A percentile compares a stretch with the other conserved stretches of the same genome.
Conservation (phyloP, 1,140 invertebrate genomes). For the Nylanderia fulva region DNA sequence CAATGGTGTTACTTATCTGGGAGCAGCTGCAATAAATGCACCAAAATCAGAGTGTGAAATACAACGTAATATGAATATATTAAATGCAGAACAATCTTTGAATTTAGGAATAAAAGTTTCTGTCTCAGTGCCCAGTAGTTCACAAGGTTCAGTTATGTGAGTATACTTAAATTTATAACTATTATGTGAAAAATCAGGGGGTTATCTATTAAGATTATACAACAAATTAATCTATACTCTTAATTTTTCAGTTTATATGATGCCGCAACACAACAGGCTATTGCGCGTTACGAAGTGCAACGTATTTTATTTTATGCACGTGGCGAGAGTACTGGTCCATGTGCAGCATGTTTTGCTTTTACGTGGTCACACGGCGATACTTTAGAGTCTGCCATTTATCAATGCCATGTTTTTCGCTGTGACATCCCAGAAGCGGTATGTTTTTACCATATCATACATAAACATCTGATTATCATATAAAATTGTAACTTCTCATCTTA, state of each 20-base stretch:
- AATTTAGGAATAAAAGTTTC: constrained; percentile 92
- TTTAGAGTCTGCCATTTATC: constrained; percentile 95
- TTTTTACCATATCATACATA: constrained; percentile 72
- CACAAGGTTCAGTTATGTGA: constrained; percentile 93
- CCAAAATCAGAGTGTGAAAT: constrained; percentile 98
- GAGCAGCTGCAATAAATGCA: constrained; percentile 96
- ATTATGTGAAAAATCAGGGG: background rate
- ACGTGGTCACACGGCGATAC: constrained; percentile 97
- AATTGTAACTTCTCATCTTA: background rate
- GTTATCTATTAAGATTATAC: background rate
- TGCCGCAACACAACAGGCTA: constrained; percentile 92
- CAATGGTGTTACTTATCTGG: constrained; percentile 97
- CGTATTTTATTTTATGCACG: constrained; percentile 98
- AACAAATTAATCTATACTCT: background rate
- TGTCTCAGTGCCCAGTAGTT: constrained; percentile 96
- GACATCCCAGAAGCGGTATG: constrained; percentile 98
- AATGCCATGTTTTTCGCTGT: constrained; percentile 98
- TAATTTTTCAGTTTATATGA: constrained; percentile 92
- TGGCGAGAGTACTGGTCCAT: constrained; percentile 93
- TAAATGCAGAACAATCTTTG: constrained; percentile 92
- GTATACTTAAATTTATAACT: constrained; percentile 74
- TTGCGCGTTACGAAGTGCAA: constrained; percentile 96
- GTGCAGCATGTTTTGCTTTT: constrained; percentile 98
- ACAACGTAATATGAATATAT: constrained; percentile 96
- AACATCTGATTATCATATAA: background rate